phyloP scores from a whole-genome alignment of 2,888 invertebrate species.

The Drosophila basisetae region DNA sequence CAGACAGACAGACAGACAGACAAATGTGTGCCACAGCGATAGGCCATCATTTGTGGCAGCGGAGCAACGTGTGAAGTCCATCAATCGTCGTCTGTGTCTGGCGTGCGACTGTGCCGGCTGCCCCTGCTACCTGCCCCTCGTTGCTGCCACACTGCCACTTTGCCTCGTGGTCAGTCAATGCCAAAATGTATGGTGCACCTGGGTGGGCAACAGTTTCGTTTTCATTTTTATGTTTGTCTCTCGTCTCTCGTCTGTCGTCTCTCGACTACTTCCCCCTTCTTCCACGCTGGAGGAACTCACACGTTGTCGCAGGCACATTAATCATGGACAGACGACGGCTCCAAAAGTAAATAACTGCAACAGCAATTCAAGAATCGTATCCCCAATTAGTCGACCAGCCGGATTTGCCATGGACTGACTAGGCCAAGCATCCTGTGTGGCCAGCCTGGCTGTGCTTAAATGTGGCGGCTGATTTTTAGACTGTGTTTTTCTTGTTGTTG shows the following conservation, averaged over 20 bases:
- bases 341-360: slow-evolving; percentile 42
- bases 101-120: slow-evolving; percentile 59
- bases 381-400: slow-evolving; percentile 56
- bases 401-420: slow-evolving; percentile 58
- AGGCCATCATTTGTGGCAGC: slow-evolving; percentile 54
- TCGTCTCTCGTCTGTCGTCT: slow-evolving; percentile 55
- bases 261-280: slow-evolving; percentile 47
- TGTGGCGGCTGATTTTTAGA: slow-evolving; percentile 17
- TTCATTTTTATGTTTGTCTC: slow-evolving; percentile 72
- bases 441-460: slow-evolving; percentile 26
- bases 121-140: slow-evolving; percentile 45
- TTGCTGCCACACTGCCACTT: slow-evolving; percentile 17
- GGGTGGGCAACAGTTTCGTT: slow-evolving; percentile 76
- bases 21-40: slow-evolving; percentile 48
- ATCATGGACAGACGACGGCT: slow-evolving; percentile 61
- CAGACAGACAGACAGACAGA: not conserved
- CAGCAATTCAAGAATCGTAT: slow-evolving; percentile 32
- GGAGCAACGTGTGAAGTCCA: slow-evolving; percentile 81
- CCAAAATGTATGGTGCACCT: slow-evolving; percentile 55
- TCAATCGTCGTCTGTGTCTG: slow-evolving; percentile 75
- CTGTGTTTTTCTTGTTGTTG: not conserved
- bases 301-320: slow-evolving; percentile 78
- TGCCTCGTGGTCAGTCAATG: slow-evolving; percentile 41
- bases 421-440: slow-evolving; percentile 59
- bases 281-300: slow-evolving; percentile 70